These are phyloP conservation scores for Adelphocoris suturalis DNA, from an alignment of 2,888 invertebrate genomes.

Conservation along the genomic window DNA sequence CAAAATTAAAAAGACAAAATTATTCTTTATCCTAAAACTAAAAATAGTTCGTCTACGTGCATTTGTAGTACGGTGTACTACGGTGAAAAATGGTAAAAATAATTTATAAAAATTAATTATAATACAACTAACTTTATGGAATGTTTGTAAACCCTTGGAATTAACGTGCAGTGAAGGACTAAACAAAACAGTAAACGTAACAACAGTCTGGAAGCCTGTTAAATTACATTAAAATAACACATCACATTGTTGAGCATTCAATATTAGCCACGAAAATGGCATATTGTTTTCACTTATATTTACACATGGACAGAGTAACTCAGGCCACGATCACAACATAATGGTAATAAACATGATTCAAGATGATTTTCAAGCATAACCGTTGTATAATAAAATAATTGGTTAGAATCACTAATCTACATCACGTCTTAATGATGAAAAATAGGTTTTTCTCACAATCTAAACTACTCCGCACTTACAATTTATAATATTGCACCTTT, in stretches of 20 bases:
- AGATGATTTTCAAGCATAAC: neutral
- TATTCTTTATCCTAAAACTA: neutral
- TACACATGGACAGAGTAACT: neutral
- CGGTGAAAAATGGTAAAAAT: neutral
- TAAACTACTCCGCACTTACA: neutral
- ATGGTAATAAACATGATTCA: conserved; percentile 1
- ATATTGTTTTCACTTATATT: conserved; percentile 30
- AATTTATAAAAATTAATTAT: neutral
- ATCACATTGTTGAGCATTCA: conserved; percentile 48
- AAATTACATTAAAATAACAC: neutral
- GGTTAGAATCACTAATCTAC: neutral
- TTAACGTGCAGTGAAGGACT: neutral
- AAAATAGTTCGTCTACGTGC: neutral
- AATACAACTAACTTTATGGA: neutral
- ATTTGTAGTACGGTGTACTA: neutral
- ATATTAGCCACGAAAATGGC: conserved; percentile 22
- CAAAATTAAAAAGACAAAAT: neutral
- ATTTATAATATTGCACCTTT: conserved; percentile 48
- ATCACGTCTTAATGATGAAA: neutral
- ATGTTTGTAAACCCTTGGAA: neutral
- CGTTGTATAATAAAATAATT: neutral
- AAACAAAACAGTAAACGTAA: conserved; percentile 6
- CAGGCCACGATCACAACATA: conserved; percentile 19
- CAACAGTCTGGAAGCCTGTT: conserved; percentile 17
- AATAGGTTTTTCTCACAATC: neutral